Base-by-base conservation (phyloP, 2,888 invertebrate species). In the Diachrysia chrysitis region DNA sequence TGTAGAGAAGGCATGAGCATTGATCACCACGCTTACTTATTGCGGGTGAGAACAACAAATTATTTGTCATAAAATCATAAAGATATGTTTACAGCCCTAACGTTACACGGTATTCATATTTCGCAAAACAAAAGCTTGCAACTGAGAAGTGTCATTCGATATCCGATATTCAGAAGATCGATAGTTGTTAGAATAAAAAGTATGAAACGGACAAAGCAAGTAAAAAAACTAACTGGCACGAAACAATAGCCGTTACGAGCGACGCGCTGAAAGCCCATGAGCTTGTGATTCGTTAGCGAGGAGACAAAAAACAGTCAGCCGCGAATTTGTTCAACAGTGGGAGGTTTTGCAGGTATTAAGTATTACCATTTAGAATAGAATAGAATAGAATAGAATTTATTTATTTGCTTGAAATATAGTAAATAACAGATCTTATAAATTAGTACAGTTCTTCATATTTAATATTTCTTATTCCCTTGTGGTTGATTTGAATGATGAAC, bases 241-340 rank as follows among this genome's bases (percentile, higher is more conserved):
- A 89, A 88, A 91, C 90, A 92, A 90, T 89, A 88, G 87, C 83
- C 79, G 84, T 82, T 86, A 81, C 84, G 84, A 88, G 86, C 84
- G 78, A 78, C 78, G 83, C 83, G 85, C 83, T 90, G 88, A 90
- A 88, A 89, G 87, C 86, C 85, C 85, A 87, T 86, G 89, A 90
- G 88, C 85, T 87, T 75, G 85, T 85, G 88, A 90, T 89, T 89
- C 89, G 89, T 88, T 89, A 86, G 85, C 73, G 87, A 88, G 89
- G 78, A 83, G 86, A 89, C 83, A 86, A 92, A 79, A 79, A 79
- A 69, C 57, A 62, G 69, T 61, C 68, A 72, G 79, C 59, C 55
- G 58, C 71, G 71, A 82, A 74, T 67, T 79, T 70, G 54, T 66
- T 74, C 60, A 63, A 62, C 68, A 37, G 63, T 62, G 61, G 54